phyloP scores from a whole-genome alignment of 2,113 vertebrate species.

The Mugil cephalus region DNA sequence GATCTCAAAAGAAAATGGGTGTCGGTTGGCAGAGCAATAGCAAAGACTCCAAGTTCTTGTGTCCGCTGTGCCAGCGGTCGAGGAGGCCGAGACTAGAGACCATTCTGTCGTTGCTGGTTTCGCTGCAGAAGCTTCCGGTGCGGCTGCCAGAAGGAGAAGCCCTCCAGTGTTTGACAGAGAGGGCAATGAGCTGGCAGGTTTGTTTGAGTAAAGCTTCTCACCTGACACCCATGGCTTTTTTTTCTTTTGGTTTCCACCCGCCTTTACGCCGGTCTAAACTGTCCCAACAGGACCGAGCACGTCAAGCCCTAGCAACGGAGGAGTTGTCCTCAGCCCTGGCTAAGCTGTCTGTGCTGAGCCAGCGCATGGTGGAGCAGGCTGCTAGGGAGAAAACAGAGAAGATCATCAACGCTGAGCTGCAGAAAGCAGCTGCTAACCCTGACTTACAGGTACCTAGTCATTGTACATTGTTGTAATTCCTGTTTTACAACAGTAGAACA shows the following conservation, averaged over 20 bases:
- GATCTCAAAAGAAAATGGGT: conserved; percentile 91
- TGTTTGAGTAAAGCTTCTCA: background rate
- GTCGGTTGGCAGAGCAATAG: conserved; percentile 93
- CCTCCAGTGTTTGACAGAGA: conserved; percentile 95
- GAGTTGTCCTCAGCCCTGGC: conserved; percentile 97
- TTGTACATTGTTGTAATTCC: background rate
- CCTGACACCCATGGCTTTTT: background rate
- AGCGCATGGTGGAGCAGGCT: conserved; percentile 98
- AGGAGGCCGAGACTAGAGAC: conserved; percentile 95
- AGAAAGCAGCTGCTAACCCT: conserved; percentile 98
- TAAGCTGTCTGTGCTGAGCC: conserved; percentile 96
- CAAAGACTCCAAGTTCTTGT: conserved; percentile 97
- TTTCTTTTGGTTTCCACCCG: background rate
- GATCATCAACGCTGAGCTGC: conserved; percentile 97
- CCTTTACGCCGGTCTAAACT: background rate
- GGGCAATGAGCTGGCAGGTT: conserved; percentile 98
- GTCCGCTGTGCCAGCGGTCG: conserved; percentile 95
- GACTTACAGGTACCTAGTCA: conserved; percentile 90
- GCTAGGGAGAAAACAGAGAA: conserved; percentile 98
- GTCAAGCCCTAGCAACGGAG: conserved; percentile 94
- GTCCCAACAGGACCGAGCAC: conserved; percentile 86
- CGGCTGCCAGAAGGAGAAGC: conserved; percentile 96
- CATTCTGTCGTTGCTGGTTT: conserved; percentile 95
- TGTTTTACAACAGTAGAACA: background rate
- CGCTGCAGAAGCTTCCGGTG: conserved; percentile 96